Evolutionary conservation across 2,888 invertebrate species (phyloP), one percentile per base, ranked within the genome.

Genomic region (Leucophenga montana): DNA sequence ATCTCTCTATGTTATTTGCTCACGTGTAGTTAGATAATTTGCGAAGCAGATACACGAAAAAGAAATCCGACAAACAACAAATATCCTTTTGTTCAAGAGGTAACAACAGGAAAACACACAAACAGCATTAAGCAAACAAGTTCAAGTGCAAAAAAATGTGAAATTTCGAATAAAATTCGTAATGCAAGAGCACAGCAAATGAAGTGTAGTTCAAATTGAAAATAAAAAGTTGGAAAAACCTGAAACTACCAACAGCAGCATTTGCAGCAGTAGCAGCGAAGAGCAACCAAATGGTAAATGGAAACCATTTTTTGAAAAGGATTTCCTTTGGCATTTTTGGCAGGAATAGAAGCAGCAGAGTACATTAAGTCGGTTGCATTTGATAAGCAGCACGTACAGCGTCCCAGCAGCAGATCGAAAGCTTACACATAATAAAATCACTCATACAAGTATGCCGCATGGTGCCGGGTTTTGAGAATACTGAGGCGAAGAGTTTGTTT

Each of bases 361-460:
- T 62, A 46, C 73, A 73, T 68, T 73, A 74, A 77, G 78, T 82
- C 78, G 74, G 78, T 75, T 79, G 78, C 79, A 77, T 82, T 82
- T 80, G 80, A 83, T 79, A 83, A 82, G 82, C 76, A 78, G 74
- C 82, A 82, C 82, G 83, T 83, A 77, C 79, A 68, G 54, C 8
- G 62, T 4, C 2, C 3, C 27, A 4, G 39, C 39, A 39, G 39
- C 20, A 64, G 61, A 44, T 61, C 61, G 61, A 59, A 62, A 64
- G 62, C 62, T 64, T 64, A 46, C 46, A 64, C 46, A 64, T 46
- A 48, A 64, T 46, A 64, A 64, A 64, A 64, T 64, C 62, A 64
- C 62, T 62, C 62, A 62, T 62, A 62, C 46, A n/a, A n/a, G n/a
- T n/a, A n/a, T n/a, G 46, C 46, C 46, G n/a, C 22, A 20, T 64